phyloP scores from a whole-genome alignment of 2,797 vertebrate genomes.

The Bradypodion ventrale region DNA sequence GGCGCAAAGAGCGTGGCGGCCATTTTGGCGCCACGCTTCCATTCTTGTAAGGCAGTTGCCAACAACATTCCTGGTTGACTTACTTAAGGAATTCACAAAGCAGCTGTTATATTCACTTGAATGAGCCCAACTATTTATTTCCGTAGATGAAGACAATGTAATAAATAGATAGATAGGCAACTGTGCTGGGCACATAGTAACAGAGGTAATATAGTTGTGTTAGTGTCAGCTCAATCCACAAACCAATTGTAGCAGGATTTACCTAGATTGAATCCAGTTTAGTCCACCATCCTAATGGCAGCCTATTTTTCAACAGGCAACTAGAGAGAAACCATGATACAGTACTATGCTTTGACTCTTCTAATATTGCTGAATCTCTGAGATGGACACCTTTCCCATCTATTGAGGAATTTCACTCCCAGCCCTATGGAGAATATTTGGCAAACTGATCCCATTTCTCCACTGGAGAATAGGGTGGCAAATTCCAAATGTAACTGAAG shows the following conservation, averaged over 20 bases:
- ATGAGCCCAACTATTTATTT: neutral
- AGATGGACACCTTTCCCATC: neutral
- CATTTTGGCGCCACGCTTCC: too few relatives aligned
- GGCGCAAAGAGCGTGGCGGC: too few relatives aligned
- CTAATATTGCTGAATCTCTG: neutral
- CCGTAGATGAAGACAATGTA: neutral
- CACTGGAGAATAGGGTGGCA: neutral
- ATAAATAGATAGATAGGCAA: neutral
- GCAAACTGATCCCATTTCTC: neutral
- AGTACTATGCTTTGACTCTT: neutral
- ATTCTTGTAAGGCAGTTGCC: neutral
- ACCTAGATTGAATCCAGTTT: neutral
- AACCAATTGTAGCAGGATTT: neutral
- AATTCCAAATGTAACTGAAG: neutral
- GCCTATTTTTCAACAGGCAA: too few relatives aligned
- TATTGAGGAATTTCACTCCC: neutral
- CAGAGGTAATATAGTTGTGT: neutral
- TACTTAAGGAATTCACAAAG: neutral
- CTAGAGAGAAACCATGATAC: neutral
- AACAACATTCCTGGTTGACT: neutral
- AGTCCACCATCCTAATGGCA: too few relatives aligned
- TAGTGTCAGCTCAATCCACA: neutral
- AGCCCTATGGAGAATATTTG: neutral
- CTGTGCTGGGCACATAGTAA: neutral
- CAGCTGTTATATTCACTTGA: neutral